These are phyloP conservation scores for Sebastes vulpes DNA, from an alignment of 2,797 vertebrate genomes.

Conservation along the genomic window DNA sequence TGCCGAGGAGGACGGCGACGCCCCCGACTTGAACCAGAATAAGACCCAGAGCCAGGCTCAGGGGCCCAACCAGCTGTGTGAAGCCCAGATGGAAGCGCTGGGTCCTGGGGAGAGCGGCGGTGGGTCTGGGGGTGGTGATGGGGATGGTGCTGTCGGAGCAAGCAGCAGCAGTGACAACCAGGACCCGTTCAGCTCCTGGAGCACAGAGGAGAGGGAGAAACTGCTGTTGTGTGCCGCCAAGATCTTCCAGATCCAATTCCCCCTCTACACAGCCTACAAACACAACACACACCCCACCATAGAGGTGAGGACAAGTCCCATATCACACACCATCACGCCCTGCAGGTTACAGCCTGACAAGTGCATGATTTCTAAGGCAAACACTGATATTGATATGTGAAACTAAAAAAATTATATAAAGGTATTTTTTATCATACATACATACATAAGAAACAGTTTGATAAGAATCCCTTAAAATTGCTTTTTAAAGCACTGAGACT, in stretches of 20 bases:
- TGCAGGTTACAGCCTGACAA: not conserved
- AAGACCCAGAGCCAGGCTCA: slow-evolving; percentile 69
- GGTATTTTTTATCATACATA: no score
- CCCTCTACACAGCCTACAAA: slow-evolving; percentile 98
- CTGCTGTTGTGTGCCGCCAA: slow-evolving; percentile 97
- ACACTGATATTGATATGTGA: no score
- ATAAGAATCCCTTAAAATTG: no score
- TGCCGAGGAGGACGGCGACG: slow-evolving; percentile 87
- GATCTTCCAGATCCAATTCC: slow-evolving; percentile 99
- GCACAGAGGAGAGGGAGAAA: slow-evolving; percentile 96
- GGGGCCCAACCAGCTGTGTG: slow-evolving; percentile 60
- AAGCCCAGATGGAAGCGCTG: slow-evolving; percentile 85
- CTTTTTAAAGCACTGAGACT: no score
- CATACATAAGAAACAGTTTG: no score
- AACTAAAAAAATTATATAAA: no score
- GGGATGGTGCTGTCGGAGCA: slow-evolving; percentile 54
- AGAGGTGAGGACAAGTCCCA: slow-evolving; percentile 86
- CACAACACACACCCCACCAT: slow-evolving; percentile 99
- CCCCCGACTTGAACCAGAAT: slow-evolving; percentile 80
- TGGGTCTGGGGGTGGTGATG: slow-evolving; percentile 66
- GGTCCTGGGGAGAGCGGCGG: slow-evolving; percentile 77
- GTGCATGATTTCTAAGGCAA: no score
- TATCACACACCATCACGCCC: not conserved
- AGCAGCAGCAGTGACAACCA: slow-evolving; percentile 68
- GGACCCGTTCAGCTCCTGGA: slow-evolving; percentile 93